Evolutionary conservation across 2,113 vertebrate genomes (phyloP), one percentile per base, ranked within the genome.

Genomic region (Cisticola juncidis): DNA sequence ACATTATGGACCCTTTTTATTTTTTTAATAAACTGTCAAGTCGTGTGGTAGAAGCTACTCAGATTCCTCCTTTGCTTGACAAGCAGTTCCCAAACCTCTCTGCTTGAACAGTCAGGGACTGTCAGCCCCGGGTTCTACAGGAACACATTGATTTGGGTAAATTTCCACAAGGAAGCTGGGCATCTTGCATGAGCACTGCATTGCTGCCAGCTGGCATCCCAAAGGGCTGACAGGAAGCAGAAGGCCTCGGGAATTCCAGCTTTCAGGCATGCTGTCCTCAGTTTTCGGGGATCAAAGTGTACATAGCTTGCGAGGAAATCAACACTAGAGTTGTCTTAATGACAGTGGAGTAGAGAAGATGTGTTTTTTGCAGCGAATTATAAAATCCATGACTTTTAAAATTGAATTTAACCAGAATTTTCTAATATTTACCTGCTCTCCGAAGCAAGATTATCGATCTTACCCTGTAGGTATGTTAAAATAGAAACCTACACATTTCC

Each of bases 201-300:
- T 9, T 68, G 38, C 60, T 68, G 48, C 72, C 88, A 89, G 88
- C 56, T 96, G 77, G 69, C 60, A 60, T 74, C 40, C 38, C 16
- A 4, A 51, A 60, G 48, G 77, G 44, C 40, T 81, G 65, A 62
- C 31, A 73, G 65, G 51, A 86, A 86, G 60, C 38, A 95, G 71
- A 66, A 78, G 53, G 82, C 18, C 65, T 79, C 8, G 3, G 77
- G 74, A 94, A 77, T 86, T 70, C 36, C 28, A 60, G 33, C 24
- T 79, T 74, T 73, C 51, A 71, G 44, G 38, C 26, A 16, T 62
- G 68, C 22, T 86, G 54, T 83, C 81, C 48, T 68, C 57, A 18
- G 8, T 64, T 86, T 45, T 9, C 23, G 84, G 60, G 28, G 53
- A 76, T 89, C 70, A 74, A 66, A 88, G 21, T 45, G 48, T 45